Evolutionary conservation across 1,140 invertebrate species (phyloP), one percentile per base, ranked within the genome.

Genomic region (Colletes latitarsis): DNA sequence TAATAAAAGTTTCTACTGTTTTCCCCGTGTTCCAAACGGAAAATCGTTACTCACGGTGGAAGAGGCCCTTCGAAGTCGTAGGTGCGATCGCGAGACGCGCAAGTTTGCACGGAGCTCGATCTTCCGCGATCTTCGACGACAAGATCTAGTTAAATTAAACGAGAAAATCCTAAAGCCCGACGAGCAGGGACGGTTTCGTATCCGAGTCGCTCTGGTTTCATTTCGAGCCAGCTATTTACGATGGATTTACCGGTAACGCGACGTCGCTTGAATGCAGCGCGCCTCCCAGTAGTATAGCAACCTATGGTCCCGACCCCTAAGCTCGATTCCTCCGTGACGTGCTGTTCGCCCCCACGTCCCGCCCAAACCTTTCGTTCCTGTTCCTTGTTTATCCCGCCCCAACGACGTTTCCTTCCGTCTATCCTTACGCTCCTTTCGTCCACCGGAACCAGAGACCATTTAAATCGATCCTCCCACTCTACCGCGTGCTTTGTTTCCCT

Each of bases 121-220:
- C 57, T 4, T 39, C 10, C 10, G 15, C 19, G 41, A 83, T 52
- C 46, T 64, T 55, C 43, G 39, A 63, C 30, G 30, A 67, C 21
- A 63, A 53, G 62, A 84, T 85, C 75, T 58, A 62, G 74, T 74
- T 69, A 81, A 85, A 85, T 85, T 85, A 81, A 70, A 72, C 70
- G 77, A 58, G 66, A 69, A 71, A 84, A 81, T 84, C 21, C 52
- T 30, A 19, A 49, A 30, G 30, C 30, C 30, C 30, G 30, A 81
- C 49, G 52, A 58, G 0, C 60, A 6, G n/a, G 55, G 53, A 39
- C 46, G 30, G 46, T 69, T 69, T 74, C 60, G 58, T 66, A 58
- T 46, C 4, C 46, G 43, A 60, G 57, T 30, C 43, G 0, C 49
- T 72, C 68, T 1, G 68, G 39, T 63, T 72, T 78, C 76, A 62